Percentiles rank a stretch among this genome's conserved stretches.
Conservation (phyloP, 2,113 vertebrate genomes). For the Geothlypis trichas region DNA sequence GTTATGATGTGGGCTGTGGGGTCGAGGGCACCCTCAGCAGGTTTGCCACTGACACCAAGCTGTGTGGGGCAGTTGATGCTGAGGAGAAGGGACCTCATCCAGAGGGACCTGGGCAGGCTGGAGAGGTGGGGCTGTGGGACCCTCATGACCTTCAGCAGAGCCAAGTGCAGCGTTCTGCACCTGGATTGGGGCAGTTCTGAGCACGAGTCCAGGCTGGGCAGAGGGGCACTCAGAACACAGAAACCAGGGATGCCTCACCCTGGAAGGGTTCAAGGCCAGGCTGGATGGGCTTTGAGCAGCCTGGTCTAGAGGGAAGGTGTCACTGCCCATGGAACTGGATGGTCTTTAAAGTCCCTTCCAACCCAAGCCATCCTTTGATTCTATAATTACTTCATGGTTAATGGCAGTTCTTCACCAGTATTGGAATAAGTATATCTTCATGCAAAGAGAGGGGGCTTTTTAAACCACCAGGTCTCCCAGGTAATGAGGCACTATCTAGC, state of each 20-base stretch:
- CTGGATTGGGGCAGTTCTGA: accelerated
- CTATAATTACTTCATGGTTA: neutral
- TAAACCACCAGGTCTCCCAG: neutral
- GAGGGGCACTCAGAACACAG: neutral
- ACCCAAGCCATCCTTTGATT: neutral
- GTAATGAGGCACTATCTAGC: neutral
- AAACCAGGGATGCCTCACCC: neutral
- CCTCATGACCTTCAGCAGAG: neutral
- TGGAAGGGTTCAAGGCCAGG: neutral
- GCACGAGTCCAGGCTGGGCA: neutral
- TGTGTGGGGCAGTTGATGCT: neutral
- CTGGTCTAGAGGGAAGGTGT: neutral
- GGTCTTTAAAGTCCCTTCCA: neutral
- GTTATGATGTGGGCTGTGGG: accelerated
- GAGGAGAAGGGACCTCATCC: neutral
- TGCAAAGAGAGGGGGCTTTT: neutral
- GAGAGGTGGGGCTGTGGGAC: neutral
- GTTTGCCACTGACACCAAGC: neutral
- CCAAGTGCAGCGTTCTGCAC: accelerated
- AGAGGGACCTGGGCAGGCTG: neutral
- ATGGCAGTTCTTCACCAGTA: neutral
- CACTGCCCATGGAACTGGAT: neutral
- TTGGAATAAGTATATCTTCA: neutral
- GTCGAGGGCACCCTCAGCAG: neutral
- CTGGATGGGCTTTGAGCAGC: neutral